phyloP scores from a whole-genome alignment of 2,113 vertebrate genomes.

The Zosterops pallidus region DNA sequence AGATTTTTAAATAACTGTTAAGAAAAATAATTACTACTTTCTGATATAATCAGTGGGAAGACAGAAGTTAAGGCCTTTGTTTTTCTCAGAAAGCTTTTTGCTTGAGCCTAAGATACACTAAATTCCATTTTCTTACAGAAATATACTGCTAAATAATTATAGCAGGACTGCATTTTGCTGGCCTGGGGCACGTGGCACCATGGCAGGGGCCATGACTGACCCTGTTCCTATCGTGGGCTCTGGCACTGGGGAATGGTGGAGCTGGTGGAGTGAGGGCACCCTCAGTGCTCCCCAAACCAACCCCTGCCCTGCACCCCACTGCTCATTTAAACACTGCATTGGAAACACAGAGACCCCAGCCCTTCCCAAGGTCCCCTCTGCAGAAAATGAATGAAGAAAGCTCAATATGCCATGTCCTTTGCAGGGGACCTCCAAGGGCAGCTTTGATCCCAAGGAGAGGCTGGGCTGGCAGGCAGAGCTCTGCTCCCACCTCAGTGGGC shows the following conservation, averaged over 20 bases:
- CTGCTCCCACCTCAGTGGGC: not conserved
- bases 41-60: not conserved
- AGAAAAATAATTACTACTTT: not conserved
- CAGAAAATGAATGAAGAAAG: not conserved
- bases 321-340: not conserved
- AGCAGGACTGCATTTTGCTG: not conserved
- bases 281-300: accelerated
- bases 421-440: not conserved
- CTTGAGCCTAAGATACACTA: not conserved
- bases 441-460: accelerated
- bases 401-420: not conserved
- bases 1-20: not conserved
- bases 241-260: not conserved
- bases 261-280: accelerated
- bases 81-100: not conserved
- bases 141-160: not conserved
- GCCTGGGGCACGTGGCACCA: not conserved
- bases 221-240: not conserved
- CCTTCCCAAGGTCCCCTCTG: not conserved
- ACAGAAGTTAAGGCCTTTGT: not conserved
- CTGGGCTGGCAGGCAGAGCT: not conserved
- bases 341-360: not conserved
- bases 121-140: not conserved
- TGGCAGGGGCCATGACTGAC: accelerated
- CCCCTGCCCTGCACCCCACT: not conserved